phyloP scores from a whole-genome alignment of 2,888 invertebrate species.

The Acanthosepion esculentum region DNA sequence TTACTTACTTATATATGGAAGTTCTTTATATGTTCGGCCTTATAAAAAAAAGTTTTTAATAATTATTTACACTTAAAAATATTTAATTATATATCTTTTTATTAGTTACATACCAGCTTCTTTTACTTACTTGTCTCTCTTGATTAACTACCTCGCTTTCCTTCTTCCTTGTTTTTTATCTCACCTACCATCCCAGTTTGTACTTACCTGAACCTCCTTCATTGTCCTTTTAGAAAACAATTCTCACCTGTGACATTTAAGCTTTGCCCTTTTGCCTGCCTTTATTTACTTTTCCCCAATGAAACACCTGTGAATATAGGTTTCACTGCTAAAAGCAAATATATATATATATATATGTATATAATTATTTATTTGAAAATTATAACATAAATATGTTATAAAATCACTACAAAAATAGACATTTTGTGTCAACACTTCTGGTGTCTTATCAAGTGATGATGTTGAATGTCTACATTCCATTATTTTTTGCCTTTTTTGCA shows the following conservation, averaged over 20 bases:
- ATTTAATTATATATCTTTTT: neutral
- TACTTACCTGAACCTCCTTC: conserved; percentile 33
- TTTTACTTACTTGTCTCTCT: neutral
- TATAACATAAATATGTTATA: too few species aligned
- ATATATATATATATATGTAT: neutral
- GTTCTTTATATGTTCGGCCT: too few species aligned
- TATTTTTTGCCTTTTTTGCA: too few species aligned
- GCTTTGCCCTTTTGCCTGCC: conserved; percentile 8
- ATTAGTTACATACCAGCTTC: neutral
- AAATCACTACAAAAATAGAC: too few species aligned
- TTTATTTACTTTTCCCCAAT: neutral
- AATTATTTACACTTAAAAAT: too few species aligned
- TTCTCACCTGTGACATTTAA: conserved; percentile 16
- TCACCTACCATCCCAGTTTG: conserved; percentile 33
- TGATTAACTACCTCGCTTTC: neutral
- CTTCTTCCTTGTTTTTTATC: neutral
- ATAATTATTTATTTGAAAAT: too few species aligned
- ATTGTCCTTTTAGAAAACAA: neutral
- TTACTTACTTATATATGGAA: too few species aligned
- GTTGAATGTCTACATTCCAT: too few species aligned
- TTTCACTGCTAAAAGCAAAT: neutral
- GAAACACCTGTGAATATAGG: neutral
- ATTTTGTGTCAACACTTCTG: too few species aligned
- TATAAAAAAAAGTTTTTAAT: too few species aligned
- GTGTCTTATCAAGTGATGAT: too few species aligned